Evolutionary conservation across 2,113 vertebrate species (phyloP).

Genomic region (Solea senegalensis): DNA sequence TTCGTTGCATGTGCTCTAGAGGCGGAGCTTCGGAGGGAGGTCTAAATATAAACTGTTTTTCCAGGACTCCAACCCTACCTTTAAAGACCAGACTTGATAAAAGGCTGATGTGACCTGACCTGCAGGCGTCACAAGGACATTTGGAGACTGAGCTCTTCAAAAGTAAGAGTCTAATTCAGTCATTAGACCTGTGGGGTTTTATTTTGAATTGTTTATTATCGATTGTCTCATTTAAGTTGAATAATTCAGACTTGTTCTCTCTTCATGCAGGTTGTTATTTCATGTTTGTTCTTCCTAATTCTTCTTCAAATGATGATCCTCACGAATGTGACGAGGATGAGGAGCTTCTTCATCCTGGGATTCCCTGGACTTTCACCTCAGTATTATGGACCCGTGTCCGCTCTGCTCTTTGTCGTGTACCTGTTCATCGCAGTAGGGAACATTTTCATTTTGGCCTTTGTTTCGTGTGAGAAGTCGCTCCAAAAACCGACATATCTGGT

Average conservation of each 20-base stretch:
- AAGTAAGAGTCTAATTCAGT: too few relatives aligned
- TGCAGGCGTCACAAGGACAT: not conserved
- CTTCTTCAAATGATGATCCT: not conserved
- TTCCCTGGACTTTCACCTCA: slow-evolving; percentile 68
- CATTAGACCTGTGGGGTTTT: too few relatives aligned
- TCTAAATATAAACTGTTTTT: too few relatives aligned
- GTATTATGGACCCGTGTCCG: slow-evolving; percentile 55
- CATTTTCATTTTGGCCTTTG: slow-evolving; percentile 67
- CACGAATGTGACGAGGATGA: slow-evolving; percentile 22
- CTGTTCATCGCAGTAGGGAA: slow-evolving; percentile 65
- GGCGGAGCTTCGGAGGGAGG: too few relatives aligned
- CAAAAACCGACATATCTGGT: slow-evolving; percentile 77
- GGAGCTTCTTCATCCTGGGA: slow-evolving; percentile 65
- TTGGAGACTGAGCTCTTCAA: too few relatives aligned
- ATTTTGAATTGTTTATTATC: too few relatives aligned
- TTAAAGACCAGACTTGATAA: not conserved
- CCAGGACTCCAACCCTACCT: not conserved
- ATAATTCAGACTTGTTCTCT: not conserved
- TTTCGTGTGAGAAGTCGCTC: slow-evolving; percentile 58
- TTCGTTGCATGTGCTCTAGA: too few relatives aligned
- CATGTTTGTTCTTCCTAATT: not conserved
- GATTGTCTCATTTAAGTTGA: too few relatives aligned
- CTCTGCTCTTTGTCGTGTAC: slow-evolving; percentile 62
- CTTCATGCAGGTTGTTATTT: not conserved
- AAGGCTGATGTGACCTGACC: slow-evolving; percentile 8